Evolutionary conservation across 2,797 vertebrate species (phyloP).

Genomic region (Simalia tracyae): DNA sequence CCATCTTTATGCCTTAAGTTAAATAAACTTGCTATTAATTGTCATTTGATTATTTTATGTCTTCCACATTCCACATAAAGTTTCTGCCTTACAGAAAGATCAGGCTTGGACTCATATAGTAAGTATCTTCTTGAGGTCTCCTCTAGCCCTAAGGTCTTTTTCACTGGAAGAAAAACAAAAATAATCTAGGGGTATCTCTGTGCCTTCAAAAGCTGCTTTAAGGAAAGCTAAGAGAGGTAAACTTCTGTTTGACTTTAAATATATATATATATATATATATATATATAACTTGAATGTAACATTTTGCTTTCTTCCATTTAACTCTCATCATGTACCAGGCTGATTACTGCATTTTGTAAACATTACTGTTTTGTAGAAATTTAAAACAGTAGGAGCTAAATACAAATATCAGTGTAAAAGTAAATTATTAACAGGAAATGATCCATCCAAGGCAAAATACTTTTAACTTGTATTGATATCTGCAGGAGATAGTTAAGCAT

Average conservation of each 20-base stretch:
- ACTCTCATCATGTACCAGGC: not conserved
- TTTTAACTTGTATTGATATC: not conserved
- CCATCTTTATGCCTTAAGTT: not conserved
- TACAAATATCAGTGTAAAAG: not conserved
- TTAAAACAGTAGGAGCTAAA: not conserved
- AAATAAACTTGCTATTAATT: not conserved
- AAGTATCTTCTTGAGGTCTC: not conserved
- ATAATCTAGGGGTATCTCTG: not conserved
- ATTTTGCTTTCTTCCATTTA: not conserved
- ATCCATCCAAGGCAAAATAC: not conserved
- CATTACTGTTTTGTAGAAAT: not conserved
- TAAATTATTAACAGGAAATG: not conserved
- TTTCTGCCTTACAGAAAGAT: not conserved
- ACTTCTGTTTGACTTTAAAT: not conserved
- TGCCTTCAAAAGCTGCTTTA: not conserved
- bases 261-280: not conserved
- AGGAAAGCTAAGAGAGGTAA: not conserved
- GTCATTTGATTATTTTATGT: not conserved
- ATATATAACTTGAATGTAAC: not conserved
- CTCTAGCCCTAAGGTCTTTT: not conserved
- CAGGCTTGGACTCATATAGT: not conserved
- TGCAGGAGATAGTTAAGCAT: not conserved
- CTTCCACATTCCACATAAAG: not conserved
- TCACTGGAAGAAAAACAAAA: not conserved
- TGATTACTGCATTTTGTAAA: not conserved